These are phyloP conservation scores for Microcebus jonahi DNA, from an alignment of 2,113 vertebrate species.

Conservation along the genomic window DNA sequence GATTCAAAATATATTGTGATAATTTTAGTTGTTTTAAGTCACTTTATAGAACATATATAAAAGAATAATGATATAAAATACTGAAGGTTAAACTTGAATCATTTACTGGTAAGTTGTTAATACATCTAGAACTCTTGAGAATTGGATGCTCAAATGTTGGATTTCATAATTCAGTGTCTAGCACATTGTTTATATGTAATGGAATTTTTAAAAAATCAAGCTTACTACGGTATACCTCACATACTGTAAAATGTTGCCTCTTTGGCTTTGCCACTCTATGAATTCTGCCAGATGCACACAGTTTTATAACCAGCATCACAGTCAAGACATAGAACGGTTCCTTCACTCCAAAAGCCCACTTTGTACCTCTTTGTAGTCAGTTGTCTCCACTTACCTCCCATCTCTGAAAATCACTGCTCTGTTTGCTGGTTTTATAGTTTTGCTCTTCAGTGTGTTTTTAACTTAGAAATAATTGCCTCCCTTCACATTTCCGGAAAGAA, in stretches of 20 bases:
- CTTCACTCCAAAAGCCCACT: background rate
- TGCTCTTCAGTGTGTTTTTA: background rate
- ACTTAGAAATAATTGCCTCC: background rate
- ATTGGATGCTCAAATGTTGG: background rate
- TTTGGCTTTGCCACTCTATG: background rate
- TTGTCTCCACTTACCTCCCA: too few relatives aligned
- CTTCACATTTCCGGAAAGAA: background rate
- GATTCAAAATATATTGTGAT: slow-evolving; percentile 28
- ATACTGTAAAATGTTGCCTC: background rate
- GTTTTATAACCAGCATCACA: background rate
- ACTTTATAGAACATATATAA: background rate
- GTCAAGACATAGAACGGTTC: background rate
- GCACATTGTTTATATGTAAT: background rate
- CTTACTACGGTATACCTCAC: background rate
- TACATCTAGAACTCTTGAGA: slow-evolving; percentile 1
- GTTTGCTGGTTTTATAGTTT: background rate
- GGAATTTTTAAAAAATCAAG: background rate
- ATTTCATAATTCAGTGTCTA: background rate
- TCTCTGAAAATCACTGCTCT: background rate
- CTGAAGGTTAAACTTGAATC: background rate
- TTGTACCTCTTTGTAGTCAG: background rate
- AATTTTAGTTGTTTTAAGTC: slow-evolving; percentile 33
- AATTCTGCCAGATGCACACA: background rate
- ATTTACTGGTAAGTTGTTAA: background rate
- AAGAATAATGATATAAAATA: background rate